Evolutionary conservation across 2,888 invertebrate species (phyloP), one percentile per base, ranked within the genome.

Genomic region (Gari tellinella): DNA sequence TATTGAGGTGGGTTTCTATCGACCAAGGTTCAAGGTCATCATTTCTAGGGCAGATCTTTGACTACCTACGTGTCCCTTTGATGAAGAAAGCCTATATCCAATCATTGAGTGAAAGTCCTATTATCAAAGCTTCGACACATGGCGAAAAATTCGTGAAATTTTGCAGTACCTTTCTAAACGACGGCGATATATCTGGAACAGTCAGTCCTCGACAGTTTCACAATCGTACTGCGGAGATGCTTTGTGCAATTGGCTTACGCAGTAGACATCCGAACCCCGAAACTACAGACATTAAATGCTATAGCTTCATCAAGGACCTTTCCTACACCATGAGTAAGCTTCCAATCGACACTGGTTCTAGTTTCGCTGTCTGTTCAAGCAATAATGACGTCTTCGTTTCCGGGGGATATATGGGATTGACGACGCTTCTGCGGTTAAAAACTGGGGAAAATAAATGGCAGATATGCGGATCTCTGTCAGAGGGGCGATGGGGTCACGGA

Each of bases 1-100:
- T 95, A 19, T 94, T 94, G 89, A 93, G 93, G 55, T 96, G 96
- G 96, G 64, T 82, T 26, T 94, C 94, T 84, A 93, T 4, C 31
- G 31, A 31, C 31, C 4, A 4, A 10, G 31, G 31, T 4, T 31
- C 31, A 31, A 31, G 31, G 31, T 31, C 31, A 10, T 10, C 31
- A 4, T 31, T 7, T 31, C 31, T 31, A 10, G 31, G 10, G 31
- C 31, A 31, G 10, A 4, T 31, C 5, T 31, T 4, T 31, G 10
- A 31, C 10, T 31, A 31, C 31, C 4, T 31, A 10, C 31, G 31
- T 31, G 4, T 31, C 31, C 31, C 31, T 31, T 10, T 31, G 10
- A 31, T 31, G 31, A 31, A 31, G 31, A 31, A 10, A 31, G 5
- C 31, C 31, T 31, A 31, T 31, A 31, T 31, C 10, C 31, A 31